phyloP scores from a whole-genome alignment of 2,888 invertebrate species.

The Cloeon dipterum region DNA sequence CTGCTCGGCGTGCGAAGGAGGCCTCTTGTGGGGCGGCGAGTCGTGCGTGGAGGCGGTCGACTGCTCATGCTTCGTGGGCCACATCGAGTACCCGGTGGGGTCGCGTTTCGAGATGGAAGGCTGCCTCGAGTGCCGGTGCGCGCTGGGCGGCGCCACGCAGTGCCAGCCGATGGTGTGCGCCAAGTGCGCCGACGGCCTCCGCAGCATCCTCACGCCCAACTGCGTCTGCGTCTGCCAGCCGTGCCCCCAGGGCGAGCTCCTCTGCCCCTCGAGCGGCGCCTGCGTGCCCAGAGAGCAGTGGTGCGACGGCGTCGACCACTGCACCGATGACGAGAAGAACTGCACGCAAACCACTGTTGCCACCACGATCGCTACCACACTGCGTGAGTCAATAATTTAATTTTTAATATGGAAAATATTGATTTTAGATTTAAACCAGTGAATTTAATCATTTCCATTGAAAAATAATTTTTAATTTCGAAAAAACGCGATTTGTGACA shows the following conservation, averaged over 20 bases:
- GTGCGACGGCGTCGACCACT: slow-evolving; percentile 64
- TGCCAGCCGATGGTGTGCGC: slow-evolving; percentile 41
- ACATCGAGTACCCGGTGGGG: slow-evolving; percentile 43
- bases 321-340: slow-evolving; percentile 55
- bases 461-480: no score
- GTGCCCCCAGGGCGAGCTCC: slow-evolving; percentile 31
- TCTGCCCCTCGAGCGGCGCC: slow-evolving; percentile 50
- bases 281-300: slow-evolving; percentile 45
- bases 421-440: no score
- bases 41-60: slow-evolving; percentile 42
- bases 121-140: slow-evolving; percentile 60
- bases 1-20: slow-evolving; percentile 22
- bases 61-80: slow-evolving; percentile 56
- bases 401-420: no score
- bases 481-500: no score
- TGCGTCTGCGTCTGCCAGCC: slow-evolving; percentile 54
- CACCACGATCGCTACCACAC: slow-evolving; percentile 9
- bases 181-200: slow-evolving; percentile 32
- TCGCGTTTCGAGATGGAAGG: slow-evolving; percentile 41
- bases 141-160: slow-evolving; percentile 42
- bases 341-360: slow-evolving; percentile 22
- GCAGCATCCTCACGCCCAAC: slow-evolving; percentile 29
- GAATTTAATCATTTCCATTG: no score
- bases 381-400: no score
- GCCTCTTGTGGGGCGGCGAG: slow-evolving; percentile 47